Evolutionary conservation across 2,888 invertebrate species (phyloP).

Genomic region (Acleris holmiana): DNA sequence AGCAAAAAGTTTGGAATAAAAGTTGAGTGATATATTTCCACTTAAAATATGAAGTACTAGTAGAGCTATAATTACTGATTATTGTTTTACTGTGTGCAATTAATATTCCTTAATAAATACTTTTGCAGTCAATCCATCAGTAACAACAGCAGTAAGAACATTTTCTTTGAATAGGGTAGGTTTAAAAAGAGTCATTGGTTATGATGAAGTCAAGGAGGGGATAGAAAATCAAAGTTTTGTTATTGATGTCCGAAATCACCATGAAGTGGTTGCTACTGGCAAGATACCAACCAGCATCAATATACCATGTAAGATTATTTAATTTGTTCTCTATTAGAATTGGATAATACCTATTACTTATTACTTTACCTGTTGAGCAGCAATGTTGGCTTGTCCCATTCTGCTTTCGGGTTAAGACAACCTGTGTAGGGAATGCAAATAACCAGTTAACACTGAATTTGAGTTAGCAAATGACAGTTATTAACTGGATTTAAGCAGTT

Average conservation of each 20-base stretch:
- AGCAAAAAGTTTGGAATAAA: too few relatives aligned
- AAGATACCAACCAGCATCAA: constrained; percentile 90
- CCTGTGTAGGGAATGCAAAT: too few relatives aligned
- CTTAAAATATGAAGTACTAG: too few relatives aligned
- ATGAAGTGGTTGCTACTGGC: constrained; percentile 88
- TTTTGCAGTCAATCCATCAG: constrained; percentile 13
- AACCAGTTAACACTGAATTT: too few relatives aligned
- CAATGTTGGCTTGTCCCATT: too few relatives aligned
- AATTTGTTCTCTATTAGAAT: not conserved
- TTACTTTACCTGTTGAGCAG: too few relatives aligned
- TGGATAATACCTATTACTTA: not conserved
- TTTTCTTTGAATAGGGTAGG: constrained; percentile 62
- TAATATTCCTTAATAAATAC: not conserved
- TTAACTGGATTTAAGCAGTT: too few relatives aligned
- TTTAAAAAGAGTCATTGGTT: constrained; percentile 65
- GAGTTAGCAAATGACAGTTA: too few relatives aligned
- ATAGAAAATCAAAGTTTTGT: constrained; percentile 81
- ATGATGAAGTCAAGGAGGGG: constrained; percentile 71
- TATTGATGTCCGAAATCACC: constrained; percentile 91
- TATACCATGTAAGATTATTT: constrained; percentile 86
- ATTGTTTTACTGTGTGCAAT: not conserved
- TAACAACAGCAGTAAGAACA: constrained; percentile 33
- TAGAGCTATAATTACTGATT: too few relatives aligned
- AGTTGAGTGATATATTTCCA: too few relatives aligned
- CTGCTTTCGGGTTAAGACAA: too few relatives aligned